Base-by-base conservation (phyloP, 2,797 vertebrate species). In the Valencia hispanica region DNA sequence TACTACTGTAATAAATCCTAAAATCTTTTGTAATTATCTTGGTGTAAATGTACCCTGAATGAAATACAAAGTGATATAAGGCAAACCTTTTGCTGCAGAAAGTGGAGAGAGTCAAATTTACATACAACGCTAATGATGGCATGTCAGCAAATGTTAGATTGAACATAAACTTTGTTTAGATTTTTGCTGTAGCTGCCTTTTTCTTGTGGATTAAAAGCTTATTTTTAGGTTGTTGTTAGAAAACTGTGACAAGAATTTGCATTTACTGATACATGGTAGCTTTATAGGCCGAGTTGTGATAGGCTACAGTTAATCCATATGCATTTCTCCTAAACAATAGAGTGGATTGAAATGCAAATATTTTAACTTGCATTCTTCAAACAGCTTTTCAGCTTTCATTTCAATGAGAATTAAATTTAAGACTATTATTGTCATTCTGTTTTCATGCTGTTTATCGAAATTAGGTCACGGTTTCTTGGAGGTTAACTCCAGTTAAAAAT, bases 311-410 rank as follows among this genome's bases (percentile, higher is more conserved):
- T 82, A 89, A 90, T 83, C 86, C 82, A 86, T 17, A 63, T 68
- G 75, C 34, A 85, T 84, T 81, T 57, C 70, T 39, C 66, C 72
- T 74, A 81, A 89, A 93, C 87, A 93, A 91, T 79, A 77, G 80
- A 79, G 25, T 61, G 30, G 66, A 89, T 91, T 93, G 70, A 92
- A 88, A 93, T 91, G 86, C 81, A 87, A 92, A 91, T 79, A 82
- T 74, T 88, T 78, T 72, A 84, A 73, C 77, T 61, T 61, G 80
- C 61, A 74, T 90, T 63, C 77, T 80, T 85, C 75, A 80, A 87
- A 71, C 55, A 25, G 41, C 74, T 72, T 41, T 30, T 65, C 43
- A 85, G 81, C 82, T 92, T 91, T 91, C 68, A 86, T 87, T 86
- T 89, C 80, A 91, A 94, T 92, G 86, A 86, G 68, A 27, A 78